phyloP scores from a whole-genome alignment of 2,797 vertebrate species.

The Harpagifer antarcticus region DNA sequence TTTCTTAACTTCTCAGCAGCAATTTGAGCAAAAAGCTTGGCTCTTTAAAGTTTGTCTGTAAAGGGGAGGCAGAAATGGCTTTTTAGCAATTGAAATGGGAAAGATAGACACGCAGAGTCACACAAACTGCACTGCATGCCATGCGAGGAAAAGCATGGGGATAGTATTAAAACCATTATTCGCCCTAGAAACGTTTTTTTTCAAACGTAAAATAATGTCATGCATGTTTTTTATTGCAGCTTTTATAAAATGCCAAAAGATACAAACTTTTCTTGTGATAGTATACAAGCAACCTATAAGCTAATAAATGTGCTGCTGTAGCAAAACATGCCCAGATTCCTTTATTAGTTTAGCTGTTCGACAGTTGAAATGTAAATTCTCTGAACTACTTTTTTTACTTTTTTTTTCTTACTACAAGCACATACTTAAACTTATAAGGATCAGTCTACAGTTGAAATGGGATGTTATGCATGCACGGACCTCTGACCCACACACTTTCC shows the following conservation, averaged over 20 bases:
- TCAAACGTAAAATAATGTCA: not conserved
- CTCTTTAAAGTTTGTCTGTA: conserved; percentile 20
- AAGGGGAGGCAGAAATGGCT: conserved; percentile 7
- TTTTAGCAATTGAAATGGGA: conserved; percentile 18
- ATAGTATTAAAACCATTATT: not conserved
- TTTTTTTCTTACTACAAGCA: not conserved
- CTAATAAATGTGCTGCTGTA: not conserved
- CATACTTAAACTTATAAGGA: conserved; percentile 26
- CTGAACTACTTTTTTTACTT: not conserved
- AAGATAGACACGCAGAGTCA: not conserved
- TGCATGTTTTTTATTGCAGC: not conserved
- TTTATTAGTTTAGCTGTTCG: not conserved
- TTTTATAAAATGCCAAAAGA: not conserved
- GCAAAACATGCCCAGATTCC: not conserved
- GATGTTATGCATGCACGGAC: conserved; percentile 45
- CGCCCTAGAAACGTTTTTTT: not conserved
- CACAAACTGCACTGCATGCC: not conserved
- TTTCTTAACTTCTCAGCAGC: conserved; percentile 44
- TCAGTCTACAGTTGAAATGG: conserved; percentile 7
- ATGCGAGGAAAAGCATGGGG: not conserved
- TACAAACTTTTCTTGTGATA: not conserved
- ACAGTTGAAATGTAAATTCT: not conserved
- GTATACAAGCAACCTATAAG: not conserved
- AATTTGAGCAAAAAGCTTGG: not conserved
- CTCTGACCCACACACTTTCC: conserved; percentile 40